Base-by-base conservation (phyloP, 2,797 vertebrate genomes). In the Micromesistius poutassou region DNA sequence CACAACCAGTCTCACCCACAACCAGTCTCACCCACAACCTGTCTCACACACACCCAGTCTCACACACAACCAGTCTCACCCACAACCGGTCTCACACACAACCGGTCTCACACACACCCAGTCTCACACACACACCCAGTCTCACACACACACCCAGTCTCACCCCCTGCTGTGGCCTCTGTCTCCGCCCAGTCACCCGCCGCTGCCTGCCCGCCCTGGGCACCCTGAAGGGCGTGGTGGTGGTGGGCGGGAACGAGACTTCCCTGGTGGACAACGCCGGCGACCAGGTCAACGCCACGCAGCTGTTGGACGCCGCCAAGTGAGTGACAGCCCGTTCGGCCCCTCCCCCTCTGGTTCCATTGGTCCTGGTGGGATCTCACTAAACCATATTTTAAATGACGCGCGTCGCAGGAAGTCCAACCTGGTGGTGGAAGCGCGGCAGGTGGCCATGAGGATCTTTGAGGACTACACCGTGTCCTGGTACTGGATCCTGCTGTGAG, bases 401-500 rank as follows among this genome's bases (percentile, higher is more conserved):
- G 76, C 33, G 42, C 80, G 38, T 82, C 30, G 30, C 87, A 99
- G 98, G 79, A 96, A 95, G 74, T 97, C 97, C 33, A 98, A 97
- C 5, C 74, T 94, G 36, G 93, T 95, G 1, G 88, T 96, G 77
- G 96, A 98, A 84, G 89, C 95, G 0, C 92, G 97, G 1, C 95
- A 97, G 74, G 91, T 98, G 80, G 96, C 96, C 83, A 98, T 99
- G 97, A 95, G 95, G 89, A 96, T 99, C 84, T 98, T 99, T 78
- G 97, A 99, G 86, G 97, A 99, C 80, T 98, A 97, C 89, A 98
- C 97, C 0, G 95, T 95, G 33, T 98, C 97, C 1, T 99, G 97
- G 97, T 94, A 97, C 87, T 99, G 96, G 96, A 99, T 99, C 70
- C 85, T 99, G 75, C 94, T 98, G 97, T 99, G 89, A 95, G 96